phyloP scores from a whole-genome alignment of 2,888 invertebrate species.

The Conops quadrifasciatus region DNA sequence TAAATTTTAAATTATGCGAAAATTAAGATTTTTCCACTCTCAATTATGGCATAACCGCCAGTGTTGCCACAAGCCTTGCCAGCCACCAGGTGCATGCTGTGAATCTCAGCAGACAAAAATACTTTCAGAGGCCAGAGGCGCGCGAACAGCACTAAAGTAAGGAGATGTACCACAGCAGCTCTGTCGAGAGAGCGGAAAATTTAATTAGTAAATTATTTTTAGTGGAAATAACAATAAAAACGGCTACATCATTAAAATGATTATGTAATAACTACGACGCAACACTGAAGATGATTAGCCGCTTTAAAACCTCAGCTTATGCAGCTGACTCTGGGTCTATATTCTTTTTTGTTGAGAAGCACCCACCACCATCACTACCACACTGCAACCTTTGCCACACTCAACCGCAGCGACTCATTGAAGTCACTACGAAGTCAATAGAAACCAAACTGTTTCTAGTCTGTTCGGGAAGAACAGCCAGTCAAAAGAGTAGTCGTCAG shows the following conservation, averaged over 20 bases:
- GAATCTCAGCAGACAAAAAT: not conserved
- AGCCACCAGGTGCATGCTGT: not conserved
- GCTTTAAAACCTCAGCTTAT: not conserved
- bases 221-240: conserved; percentile 4
- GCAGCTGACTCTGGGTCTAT: not conserved
- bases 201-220: too few relatives aligned
- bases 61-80: not conserved
- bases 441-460: too few relatives aligned
- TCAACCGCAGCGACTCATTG: not conserved
- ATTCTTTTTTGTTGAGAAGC: not conserved
- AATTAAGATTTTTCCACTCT: conserved; percentile 14
- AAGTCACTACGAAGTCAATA: not conserved
- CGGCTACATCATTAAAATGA: conserved; percentile 36
- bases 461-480: not conserved
- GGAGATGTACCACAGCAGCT: too few relatives aligned
- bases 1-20: not conserved
- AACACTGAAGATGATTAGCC: not conserved
- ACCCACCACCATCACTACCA: not conserved
- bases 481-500: not conserved
- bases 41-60: conserved; percentile 16
- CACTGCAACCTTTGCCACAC: not conserved
- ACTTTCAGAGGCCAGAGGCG: not conserved
- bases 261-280: conserved; percentile 38
- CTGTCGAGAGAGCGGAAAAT: conserved; percentile 33
- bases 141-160: not conserved